Conservation (phyloP, 53 echinoderm and acorn worm genomes). For the Crossaster papposus region DNA sequence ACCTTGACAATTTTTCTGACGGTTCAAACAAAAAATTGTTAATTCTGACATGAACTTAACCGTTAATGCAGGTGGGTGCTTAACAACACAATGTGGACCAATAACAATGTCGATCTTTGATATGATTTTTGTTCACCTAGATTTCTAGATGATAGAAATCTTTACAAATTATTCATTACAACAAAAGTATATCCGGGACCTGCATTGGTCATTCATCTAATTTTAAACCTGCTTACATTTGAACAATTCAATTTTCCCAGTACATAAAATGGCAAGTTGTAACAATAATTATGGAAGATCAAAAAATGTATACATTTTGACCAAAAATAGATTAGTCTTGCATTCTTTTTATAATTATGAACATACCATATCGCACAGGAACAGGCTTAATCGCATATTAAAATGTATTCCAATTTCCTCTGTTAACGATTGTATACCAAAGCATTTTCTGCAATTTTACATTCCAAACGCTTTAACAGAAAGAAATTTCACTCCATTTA, state of each 20-base stretch:
- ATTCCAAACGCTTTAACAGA: background rate
- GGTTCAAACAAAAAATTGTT: slow-evolving; percentile 1
- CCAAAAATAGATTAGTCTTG: background rate
- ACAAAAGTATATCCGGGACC: background rate
- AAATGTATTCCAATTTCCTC: background rate
- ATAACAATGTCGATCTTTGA: background rate
- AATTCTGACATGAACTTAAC: background rate
- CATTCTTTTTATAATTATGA: background rate
- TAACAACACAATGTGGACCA: too few species aligned
- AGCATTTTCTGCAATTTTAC: background rate
- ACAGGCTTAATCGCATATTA: background rate
- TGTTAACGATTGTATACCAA: background rate
- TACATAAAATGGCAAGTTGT: slow-evolving; percentile 48
- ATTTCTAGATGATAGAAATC: too few species aligned
- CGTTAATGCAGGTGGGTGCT: background rate
- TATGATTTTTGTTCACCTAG: background rate
- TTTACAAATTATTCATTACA: background rate
- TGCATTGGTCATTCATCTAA: too few species aligned
- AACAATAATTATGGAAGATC: slow-evolving; percentile 34
- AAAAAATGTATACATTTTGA: background rate
- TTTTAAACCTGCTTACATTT: too few species aligned
- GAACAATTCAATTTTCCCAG: background rate
- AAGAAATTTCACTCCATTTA: background rate
- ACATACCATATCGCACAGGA: background rate
- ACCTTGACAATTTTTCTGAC: background rate